phyloP scores from a whole-genome alignment of 2,113 vertebrate species.

The Deroptyus accipitrinus region DNA sequence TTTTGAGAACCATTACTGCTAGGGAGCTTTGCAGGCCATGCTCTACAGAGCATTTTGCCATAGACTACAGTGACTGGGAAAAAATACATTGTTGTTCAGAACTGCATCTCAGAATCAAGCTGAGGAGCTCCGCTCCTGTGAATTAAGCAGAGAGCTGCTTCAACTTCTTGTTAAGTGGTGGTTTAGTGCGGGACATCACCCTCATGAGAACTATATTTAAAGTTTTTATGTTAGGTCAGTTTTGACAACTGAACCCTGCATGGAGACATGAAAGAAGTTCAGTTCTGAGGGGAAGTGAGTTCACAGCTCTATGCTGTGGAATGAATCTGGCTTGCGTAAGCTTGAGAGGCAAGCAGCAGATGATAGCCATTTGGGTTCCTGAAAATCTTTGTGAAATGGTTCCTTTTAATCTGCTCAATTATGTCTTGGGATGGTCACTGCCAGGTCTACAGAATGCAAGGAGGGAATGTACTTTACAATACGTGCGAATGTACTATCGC shows the following conservation, averaged over 20 bases:
- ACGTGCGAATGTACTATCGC: background rate
- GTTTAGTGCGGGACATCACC: background rate
- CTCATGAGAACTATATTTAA: background rate
- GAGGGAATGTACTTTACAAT: background rate
- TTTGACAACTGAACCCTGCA: background rate
- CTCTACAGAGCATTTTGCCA: background rate
- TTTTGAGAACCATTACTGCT: background rate
- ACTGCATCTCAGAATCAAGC: background rate
- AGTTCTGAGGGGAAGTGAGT: background rate
- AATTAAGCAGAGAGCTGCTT: background rate
- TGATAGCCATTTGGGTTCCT: background rate
- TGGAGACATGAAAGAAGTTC: background rate
- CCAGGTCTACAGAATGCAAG: background rate
- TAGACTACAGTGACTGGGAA: background rate
- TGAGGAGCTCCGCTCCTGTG: background rate
- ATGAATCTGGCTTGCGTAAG: background rate
- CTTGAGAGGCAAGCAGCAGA: background rate
- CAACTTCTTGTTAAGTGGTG: background rate
- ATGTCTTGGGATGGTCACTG: background rate
- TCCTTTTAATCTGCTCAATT: background rate
- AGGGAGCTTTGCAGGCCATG: background rate
- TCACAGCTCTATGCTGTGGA: fast-evolving
- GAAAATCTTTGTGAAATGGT: fast-evolving
- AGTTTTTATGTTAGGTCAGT: background rate
- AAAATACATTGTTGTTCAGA: background rate